These are phyloP conservation scores for Tragelaphus imberbis DNA, from an alignment of 2,113 vertebrate species.

Conservation along the genomic window DNA sequence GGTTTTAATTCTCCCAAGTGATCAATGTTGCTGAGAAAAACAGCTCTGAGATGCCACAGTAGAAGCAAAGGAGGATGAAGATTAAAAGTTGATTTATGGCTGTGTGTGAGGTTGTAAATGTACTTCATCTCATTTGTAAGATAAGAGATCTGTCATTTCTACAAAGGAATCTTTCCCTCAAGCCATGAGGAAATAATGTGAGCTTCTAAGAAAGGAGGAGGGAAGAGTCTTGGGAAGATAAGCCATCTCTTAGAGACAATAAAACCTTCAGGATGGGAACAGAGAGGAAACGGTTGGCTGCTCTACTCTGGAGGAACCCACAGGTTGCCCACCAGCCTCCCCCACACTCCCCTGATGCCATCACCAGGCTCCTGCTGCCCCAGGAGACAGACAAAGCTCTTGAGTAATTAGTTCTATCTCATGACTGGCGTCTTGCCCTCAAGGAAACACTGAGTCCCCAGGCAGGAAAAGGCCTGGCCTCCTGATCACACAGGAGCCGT, in stretches of 20 bases:
- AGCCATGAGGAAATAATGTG: background rate
- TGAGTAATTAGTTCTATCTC: background rate
- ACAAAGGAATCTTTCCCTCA: background rate
- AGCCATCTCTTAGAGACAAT: background rate
- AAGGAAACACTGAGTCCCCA: background rate
- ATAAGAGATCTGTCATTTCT: background rate
- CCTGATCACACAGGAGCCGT: background rate
- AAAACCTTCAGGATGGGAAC: background rate
- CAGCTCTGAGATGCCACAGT: background rate
- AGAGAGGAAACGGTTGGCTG: background rate
- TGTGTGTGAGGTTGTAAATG: background rate
- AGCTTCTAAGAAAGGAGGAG: background rate
- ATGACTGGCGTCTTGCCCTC: background rate
- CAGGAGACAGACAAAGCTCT: background rate
- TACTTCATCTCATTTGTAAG: background rate
- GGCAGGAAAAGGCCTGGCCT: background rate
- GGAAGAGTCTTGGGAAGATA: background rate
- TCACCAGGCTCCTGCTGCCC: fast-evolving
- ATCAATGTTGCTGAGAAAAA: background rate
- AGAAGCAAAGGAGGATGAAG: background rate
- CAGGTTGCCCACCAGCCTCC: fast-evolving
- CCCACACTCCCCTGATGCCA: background rate
- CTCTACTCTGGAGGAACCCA: background rate
- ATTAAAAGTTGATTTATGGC: background rate
- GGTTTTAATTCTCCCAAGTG: background rate